These are phyloP conservation scores for Xiphophorus couchianus DNA, from an alignment of 2,113 vertebrate species.

Conservation along the genomic window DNA sequence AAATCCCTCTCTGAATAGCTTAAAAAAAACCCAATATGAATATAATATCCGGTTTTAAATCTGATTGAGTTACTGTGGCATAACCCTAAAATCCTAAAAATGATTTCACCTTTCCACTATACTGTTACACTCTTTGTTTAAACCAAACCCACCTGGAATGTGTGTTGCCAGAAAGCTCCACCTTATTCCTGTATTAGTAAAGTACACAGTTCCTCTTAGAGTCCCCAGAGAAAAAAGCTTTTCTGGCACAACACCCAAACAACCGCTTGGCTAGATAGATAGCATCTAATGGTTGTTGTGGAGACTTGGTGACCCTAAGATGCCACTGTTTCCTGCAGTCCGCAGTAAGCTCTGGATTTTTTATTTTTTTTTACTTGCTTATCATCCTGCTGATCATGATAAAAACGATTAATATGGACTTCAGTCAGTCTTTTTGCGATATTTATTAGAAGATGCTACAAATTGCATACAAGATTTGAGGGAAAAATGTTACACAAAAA, in stretches of 20 bases:
- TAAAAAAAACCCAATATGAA: no score
- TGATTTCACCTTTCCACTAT: no score
- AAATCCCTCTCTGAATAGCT: no score
- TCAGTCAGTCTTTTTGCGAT: conserved; percentile 5
- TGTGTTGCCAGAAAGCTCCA: neutral
- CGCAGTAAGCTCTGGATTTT: neutral
- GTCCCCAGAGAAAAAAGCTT: neutral
- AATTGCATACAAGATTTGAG: conserved; percentile 4
- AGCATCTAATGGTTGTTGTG: neutral
- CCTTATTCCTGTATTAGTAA: neutral
- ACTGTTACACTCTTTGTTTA: no score
- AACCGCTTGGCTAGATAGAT: neutral
- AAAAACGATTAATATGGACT: neutral
- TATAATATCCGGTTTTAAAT: no score
- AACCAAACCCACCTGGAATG: neutral
- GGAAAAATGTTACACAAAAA: neutral
- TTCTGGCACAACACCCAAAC: neutral
- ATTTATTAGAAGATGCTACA: conserved; percentile 31
- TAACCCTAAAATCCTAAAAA: no score
- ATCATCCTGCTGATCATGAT: neutral
- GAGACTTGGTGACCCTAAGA: neutral
- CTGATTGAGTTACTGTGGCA: no score
- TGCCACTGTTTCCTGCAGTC: neutral
- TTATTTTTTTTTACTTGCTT: neutral
- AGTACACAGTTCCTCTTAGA: neutral